These are phyloP conservation scores for Eudyptes chrysolophus DNA, from an alignment of 2,113 vertebrate species.

Conservation along the genomic window DNA sequence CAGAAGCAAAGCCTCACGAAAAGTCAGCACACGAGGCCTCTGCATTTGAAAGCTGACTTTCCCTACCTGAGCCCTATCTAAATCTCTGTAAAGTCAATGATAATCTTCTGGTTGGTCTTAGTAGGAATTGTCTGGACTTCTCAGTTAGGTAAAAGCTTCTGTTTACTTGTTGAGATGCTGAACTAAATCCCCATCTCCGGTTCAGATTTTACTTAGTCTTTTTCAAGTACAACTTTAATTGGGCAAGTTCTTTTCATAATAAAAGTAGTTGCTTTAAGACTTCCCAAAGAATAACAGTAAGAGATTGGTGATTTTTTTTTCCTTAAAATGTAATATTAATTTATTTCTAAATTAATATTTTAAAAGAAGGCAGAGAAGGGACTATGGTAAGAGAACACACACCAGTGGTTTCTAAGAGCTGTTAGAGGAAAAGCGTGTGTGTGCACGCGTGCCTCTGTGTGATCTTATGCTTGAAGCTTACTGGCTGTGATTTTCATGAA, in stretches of 20 bases:
- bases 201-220: neutral
- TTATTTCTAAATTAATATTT: slow-evolving; percentile 11
- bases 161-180: neutral
- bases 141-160: neutral
- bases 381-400: neutral
- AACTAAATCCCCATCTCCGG: neutral
- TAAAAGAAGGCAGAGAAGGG: neutral
- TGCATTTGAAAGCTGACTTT: neutral
- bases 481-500: neutral
- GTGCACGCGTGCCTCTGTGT: neutral
- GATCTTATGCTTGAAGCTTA: neutral
- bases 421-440: neutral
- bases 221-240: neutral
- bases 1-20: rapidly evolving
- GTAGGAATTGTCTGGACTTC: neutral
- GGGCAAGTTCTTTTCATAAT: neutral
- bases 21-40: neutral
- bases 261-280: neutral
- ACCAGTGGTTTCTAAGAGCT: neutral
- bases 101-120: neutral
- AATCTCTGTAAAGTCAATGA: neutral
- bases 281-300: neutral
- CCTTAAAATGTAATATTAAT: neutral
- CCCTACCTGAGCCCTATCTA: neutral
- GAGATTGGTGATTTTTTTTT: neutral